phyloP scores from a whole-genome alignment of 2,888 invertebrate genomes.

The Hemithea aestivaria region DNA sequence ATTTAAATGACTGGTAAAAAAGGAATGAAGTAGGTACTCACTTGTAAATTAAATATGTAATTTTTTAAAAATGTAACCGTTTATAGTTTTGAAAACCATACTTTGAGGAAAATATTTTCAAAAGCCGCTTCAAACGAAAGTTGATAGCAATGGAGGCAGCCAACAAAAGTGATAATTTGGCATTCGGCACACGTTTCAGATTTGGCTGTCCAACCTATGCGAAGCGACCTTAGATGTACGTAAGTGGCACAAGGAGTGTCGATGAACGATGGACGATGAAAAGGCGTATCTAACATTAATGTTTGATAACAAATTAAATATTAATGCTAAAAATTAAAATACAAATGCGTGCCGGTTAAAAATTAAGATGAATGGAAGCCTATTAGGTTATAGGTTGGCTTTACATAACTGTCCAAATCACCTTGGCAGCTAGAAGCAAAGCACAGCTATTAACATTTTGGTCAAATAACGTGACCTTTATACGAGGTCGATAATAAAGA shows the following conservation, averaged over 20 bases:
- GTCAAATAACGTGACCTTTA: slow-evolving; percentile 48
- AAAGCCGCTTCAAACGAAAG: slow-evolving; percentile 14
- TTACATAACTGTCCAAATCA: slow-evolving; percentile 27
- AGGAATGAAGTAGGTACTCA: too few relatives aligned
- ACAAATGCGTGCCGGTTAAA: too few relatives aligned
- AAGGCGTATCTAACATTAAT: slow-evolving; percentile 14
- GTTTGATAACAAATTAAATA: slow-evolving; percentile 1
- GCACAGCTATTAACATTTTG: slow-evolving; percentile 48
- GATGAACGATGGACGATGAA: slow-evolving; percentile 20
- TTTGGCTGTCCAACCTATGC: slow-evolving; percentile 31
- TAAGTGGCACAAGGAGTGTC: slow-evolving; percentile 42
- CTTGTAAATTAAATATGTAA: too few relatives aligned
- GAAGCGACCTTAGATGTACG: slow-evolving; percentile 37
- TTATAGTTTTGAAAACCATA: too few relatives aligned
- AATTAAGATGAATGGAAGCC: background rate
- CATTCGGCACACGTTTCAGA: slow-evolving; percentile 38
- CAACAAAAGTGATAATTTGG: slow-evolving; percentile 22
- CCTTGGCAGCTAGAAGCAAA: slow-evolving; percentile 48
- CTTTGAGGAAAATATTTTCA: too few relatives aligned
- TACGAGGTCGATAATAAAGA: slow-evolving; percentile 32
- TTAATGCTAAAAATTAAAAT: too few relatives aligned
- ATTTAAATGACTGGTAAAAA: background rate
- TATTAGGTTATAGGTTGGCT: background rate
- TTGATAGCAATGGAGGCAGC: slow-evolving; percentile 20
- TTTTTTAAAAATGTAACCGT: too few relatives aligned